A percentile compares a stretch with the other conserved stretches of the same genome.
phyloP scores from a whole-genome alignment of 2,113 vertebrate species.

The Poeciliopsis occidentalis region DNA sequence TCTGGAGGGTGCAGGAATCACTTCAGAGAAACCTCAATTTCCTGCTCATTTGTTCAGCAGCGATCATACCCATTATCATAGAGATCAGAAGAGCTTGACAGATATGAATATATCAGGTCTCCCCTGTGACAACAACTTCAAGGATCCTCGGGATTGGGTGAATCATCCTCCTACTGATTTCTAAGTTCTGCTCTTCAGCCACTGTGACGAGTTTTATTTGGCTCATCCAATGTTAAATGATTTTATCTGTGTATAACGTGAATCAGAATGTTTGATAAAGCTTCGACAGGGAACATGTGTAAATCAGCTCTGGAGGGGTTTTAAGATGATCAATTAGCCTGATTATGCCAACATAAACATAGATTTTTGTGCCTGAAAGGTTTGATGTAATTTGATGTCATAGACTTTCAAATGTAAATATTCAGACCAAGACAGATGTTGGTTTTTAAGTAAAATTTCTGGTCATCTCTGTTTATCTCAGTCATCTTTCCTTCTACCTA shows the following conservation, averaged over 20 bases:
- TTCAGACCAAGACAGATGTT: not conserved
- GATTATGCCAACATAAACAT: not conserved
- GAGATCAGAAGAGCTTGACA: conserved; percentile 47
- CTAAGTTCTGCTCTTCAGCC: conserved; percentile 16
- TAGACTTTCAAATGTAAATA: not conserved
- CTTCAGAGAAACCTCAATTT: conserved; percentile 67
- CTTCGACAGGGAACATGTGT: not conserved
- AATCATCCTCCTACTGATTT: conserved; percentile 29
- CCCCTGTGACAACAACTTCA: conserved; percentile 44
- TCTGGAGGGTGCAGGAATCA: conserved; percentile 67
- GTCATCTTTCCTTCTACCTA: too few species aligned
- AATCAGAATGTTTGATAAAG: conserved; percentile 17
- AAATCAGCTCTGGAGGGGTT: not conserved
- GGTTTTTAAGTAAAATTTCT: not conserved
- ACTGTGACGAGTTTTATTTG: conserved; percentile 25
- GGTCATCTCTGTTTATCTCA: not conserved
- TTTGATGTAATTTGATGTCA: not conserved
- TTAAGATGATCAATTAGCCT: not conserved
- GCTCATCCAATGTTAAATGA: not conserved
- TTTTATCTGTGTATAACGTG: not conserved
- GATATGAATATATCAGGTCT: conserved; percentile 38
- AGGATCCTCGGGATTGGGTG: conserved; percentile 24
- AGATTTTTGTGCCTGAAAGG: not conserved
- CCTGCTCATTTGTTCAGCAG: conserved; percentile 69
- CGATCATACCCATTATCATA: conserved; percentile 61